Conservation (phyloP, 2,888 invertebrate species). For the Micropterix aruncella region DNA sequence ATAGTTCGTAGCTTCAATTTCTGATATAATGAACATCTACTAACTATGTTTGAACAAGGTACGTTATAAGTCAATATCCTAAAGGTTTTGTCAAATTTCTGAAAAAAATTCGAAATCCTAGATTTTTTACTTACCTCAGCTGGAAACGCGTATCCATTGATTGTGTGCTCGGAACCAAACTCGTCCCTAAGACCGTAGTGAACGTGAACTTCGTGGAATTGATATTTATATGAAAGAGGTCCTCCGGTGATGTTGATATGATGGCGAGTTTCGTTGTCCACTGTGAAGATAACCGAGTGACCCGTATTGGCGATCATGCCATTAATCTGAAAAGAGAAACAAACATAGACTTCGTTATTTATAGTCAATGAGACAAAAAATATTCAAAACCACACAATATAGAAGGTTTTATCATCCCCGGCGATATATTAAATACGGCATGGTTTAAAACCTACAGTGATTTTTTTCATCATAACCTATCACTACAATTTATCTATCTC, state of each 20-base stretch:
- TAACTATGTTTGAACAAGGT: too few species aligned
- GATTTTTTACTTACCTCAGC: constrained; percentile 87
- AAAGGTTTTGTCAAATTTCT: constrained; percentile 2
- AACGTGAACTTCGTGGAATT: constrained; percentile 88
- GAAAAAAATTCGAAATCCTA: constrained; percentile 2
- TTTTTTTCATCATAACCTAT: too few species aligned
- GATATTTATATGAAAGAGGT: constrained; percentile 89
- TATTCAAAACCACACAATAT: too few species aligned
- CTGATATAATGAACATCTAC: too few species aligned
- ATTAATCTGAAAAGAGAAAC: constrained; percentile 81
- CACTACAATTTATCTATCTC: too few species aligned
- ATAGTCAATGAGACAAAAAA: too few species aligned
- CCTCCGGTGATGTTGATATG: constrained; percentile 92
- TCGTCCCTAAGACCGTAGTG: constrained; percentile 88
- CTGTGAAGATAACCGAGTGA: constrained; percentile 85
- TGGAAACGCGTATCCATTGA: constrained; percentile 91
- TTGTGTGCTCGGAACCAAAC: constrained; percentile 92
- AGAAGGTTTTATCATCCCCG: too few species aligned
- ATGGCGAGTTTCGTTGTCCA: constrained; percentile 71
- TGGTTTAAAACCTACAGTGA: too few species aligned
- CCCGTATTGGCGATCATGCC: constrained; percentile 87
- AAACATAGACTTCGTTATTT: too few species aligned
- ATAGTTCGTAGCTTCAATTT: too few species aligned
- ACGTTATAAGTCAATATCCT: too few species aligned
- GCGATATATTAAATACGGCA: too few species aligned